These are phyloP conservation scores for Trogon surrucura DNA, from an alignment of 2,113 vertebrate species.

Conservation along the genomic window DNA sequence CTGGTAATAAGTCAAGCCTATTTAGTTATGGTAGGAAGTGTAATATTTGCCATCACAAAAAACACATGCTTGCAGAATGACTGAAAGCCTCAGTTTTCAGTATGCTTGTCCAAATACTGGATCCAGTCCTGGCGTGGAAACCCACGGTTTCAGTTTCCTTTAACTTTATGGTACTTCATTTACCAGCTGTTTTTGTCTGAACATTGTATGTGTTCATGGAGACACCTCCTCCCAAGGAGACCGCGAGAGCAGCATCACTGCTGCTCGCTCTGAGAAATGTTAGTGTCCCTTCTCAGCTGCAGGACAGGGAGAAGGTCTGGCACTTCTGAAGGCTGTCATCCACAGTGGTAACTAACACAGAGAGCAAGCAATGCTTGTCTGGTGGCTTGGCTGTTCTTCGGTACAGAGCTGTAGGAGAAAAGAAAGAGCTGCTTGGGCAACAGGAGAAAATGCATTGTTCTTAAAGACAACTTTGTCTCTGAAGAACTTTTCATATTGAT, in stretches of 20 bases:
- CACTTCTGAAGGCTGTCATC: not conserved
- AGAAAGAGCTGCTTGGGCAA: not conserved
- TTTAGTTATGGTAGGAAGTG: not conserved
- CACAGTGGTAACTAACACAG: not conserved
- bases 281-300: not conserved
- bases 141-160: not conserved
- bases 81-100: not conserved
- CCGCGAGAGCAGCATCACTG: not conserved
- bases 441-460: not conserved
- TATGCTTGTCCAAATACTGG: not conserved
- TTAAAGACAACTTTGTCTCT: not conserved
- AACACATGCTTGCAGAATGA: not conserved
- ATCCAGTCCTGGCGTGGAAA: not conserved
- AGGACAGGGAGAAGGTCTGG: not conserved
- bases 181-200: not conserved
- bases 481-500: not conserved
- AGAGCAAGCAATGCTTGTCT: not conserved
- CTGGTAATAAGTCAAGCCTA: not conserved
- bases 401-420: not conserved
- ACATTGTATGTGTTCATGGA: not conserved
- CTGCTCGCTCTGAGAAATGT: not conserved
- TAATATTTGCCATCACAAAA: not conserved
- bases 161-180: not conserved
- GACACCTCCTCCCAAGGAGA: not conserved
- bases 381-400: not conserved